Base-by-base conservation (phyloP, 2,113 vertebrate genomes). In the Tychaedon coryphoeus region DNA sequence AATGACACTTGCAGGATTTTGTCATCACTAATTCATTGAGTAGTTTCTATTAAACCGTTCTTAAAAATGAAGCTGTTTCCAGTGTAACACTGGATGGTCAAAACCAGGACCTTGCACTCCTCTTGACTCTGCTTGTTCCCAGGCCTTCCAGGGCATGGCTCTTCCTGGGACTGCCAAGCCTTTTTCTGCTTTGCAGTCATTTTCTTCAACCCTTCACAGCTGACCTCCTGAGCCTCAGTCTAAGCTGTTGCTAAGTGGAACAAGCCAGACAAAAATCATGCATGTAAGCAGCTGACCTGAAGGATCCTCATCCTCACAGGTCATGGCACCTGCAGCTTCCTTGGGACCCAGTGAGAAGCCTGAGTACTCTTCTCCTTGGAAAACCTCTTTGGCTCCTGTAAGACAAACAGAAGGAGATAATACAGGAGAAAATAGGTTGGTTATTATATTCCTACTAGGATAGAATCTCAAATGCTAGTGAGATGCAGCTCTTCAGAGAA, bases 1-100 rank as follows among this genome's bases (percentile, higher is more conserved):
- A 51, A 88, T 51, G 47, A 9, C 14, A 47, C 40, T 85, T 84
- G 70, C 25, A 82, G 50, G 62, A 48, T 73, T 91, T 92, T 95
- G 24, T 11, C 19, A 33, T 53, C 31, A 19, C 19, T 73, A 57
- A 58, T 72, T 79, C 24, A 58, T 5, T 62, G 47, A 62, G 66
- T 36, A 38, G 19, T 53, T 34, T 74, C 60, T 58, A 5, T 31
- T 14, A 82, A 89, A 48, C 19, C 28, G 57, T 29, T 81, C 40
- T 81, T 73, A 12, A 61, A 88, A 84, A 42, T 22, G 1, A 14
- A 58, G 13, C 14, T 47, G 8, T 75, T 79, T 42, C 50, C 47
- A 20, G 3, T 18, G 23, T 72, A 42, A 65, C 10, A 38, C 8
- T 65, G 13, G 10, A 45, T 74, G 20, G 56, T 74, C 33, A 53